A percentile compares a stretch with the other conserved stretches of the same genome.
phyloP scores from a whole-genome alignment of 2,888 invertebrate species.

The Rosalia funebris region DNA sequence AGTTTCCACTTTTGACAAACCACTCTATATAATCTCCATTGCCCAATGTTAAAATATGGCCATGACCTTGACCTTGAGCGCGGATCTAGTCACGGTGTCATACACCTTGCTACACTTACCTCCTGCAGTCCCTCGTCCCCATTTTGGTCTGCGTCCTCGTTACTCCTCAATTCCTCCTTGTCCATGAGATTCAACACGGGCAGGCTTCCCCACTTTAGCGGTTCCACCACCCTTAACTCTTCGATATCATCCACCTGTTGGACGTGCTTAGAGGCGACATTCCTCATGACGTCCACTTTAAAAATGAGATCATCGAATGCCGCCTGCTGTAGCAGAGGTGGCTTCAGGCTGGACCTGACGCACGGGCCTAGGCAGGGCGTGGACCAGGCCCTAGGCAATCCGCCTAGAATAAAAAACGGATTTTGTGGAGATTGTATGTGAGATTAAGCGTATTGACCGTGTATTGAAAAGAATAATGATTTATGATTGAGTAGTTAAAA shows the following conservation, averaged over 20 bases:
- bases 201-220: constrained; percentile 57
- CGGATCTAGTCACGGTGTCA: background rate
- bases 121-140: constrained; percentile 61
- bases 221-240: constrained; percentile 59
- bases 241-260: constrained; percentile 57
- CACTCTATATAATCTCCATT: too few species aligned
- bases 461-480: too few species aligned
- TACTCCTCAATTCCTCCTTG: constrained; percentile 42
- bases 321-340: constrained; percentile 86
- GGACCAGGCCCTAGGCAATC: constrained; percentile 62
- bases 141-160: constrained; percentile 44
- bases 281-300: constrained; percentile 84
- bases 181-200: constrained; percentile 56
- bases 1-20: background rate
- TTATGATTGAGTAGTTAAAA: too few species aligned
- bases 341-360: constrained; percentile 74
- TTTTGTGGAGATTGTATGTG: background rate
- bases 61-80: constrained; percentile 18
- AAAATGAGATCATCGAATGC: constrained; percentile 85
- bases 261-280: constrained; percentile 72
- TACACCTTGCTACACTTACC: constrained; percentile 42
- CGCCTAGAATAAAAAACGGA: constrained; percentile 52
- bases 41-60: background rate
- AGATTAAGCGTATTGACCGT: too few species aligned
- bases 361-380: constrained; percentile 64